These are phyloP conservation scores for Neria commutata DNA, from an alignment of 2,888 invertebrate species.

Conservation along the genomic window DNA sequence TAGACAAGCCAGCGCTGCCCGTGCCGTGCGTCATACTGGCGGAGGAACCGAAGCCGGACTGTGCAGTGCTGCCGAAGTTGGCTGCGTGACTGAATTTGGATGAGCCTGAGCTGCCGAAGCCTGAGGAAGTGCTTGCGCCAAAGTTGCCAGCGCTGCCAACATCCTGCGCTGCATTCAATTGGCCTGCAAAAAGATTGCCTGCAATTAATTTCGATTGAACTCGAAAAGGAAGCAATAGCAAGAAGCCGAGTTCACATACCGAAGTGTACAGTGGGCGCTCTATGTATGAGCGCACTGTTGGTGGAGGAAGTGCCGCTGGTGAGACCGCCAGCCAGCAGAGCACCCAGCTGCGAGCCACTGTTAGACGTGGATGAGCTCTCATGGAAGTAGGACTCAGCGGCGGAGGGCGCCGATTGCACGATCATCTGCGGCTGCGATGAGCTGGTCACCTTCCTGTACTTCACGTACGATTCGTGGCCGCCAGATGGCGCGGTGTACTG, in stretches of 20 bases:
- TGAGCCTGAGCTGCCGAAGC: no score
- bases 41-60: constrained; percentile 19
- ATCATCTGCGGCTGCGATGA: constrained; percentile 32
- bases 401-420: constrained; percentile 23
- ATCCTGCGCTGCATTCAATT: no score
- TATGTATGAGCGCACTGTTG: neutral
- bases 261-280: neutral
- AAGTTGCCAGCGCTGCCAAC: no score
- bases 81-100: no score
- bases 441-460: constrained; percentile 45
- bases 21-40: constrained; percentile 27
- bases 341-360: constrained; percentile 24
- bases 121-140: no score
- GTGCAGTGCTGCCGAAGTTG: no score
- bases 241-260: constrained; percentile 10
- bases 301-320: constrained; percentile 4
- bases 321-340: constrained; percentile 28
- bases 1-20: no score
- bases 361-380: constrained; percentile 25
- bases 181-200: no score
- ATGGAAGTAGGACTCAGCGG: constrained; percentile 30
- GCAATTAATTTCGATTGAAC: constrained; percentile 29
- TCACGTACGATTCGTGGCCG: constrained; percentile 40
- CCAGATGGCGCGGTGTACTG: constrained; percentile 34
- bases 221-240: constrained; percentile 17